phyloP scores from a whole-genome alignment of 92 coral and sea anemone genomes.

The Umimayanthus kanabou region DNA sequence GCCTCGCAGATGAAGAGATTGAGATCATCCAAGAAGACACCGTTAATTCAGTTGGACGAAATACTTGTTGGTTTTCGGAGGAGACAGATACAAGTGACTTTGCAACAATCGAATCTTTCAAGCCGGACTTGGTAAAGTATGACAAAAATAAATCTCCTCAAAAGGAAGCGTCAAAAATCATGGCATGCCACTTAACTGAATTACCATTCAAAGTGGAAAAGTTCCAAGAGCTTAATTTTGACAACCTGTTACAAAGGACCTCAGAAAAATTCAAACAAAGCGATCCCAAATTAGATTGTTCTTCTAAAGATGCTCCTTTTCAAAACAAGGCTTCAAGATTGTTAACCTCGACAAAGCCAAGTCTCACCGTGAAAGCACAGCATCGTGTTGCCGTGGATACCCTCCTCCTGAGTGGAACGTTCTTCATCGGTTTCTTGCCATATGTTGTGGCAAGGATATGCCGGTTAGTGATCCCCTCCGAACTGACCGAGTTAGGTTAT shows the following conservation, averaged over 20 bases:
- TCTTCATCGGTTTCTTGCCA: not conserved
- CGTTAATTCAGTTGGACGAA: too few species aligned
- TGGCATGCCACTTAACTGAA: not conserved
- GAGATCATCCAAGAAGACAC: too few species aligned
- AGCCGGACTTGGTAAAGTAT: too few species aligned
- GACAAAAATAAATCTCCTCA: too few species aligned
- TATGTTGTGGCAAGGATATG: not conserved
- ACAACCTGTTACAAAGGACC: not conserved
- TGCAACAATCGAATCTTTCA: too few species aligned
- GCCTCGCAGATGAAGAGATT: too few species aligned
- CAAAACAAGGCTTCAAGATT: not conserved
- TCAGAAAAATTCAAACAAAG: not conserved
- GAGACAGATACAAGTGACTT: too few species aligned
- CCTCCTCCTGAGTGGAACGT: not conserved
- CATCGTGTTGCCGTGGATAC: not conserved
- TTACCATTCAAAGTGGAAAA: not conserved
- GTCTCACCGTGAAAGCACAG: not conserved
- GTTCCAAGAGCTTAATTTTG: not conserved
- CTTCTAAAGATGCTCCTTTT: not conserved
- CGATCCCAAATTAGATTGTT: not conserved
- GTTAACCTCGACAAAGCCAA: not conserved
- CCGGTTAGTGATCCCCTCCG: not conserved
- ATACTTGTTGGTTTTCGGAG: too few species aligned
- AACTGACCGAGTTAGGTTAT: not conserved
- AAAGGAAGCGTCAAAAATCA: not conserved